Conservation (phyloP, 2,888 invertebrate species). For the Sialis lutaria region DNA sequence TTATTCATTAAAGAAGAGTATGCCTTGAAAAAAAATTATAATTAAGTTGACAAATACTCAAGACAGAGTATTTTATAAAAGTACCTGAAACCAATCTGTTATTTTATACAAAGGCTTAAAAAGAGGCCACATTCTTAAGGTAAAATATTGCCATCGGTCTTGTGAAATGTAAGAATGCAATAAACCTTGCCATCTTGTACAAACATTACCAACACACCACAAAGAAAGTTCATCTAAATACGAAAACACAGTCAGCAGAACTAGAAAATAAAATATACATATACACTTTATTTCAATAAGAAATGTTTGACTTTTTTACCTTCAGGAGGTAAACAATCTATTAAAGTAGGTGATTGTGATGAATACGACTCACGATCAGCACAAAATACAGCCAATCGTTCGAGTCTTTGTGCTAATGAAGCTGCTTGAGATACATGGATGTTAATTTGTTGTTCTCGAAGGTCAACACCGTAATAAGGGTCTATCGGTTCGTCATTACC, state of each 20-base stretch:
- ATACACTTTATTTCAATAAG: neutral
- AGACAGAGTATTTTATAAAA: constrained; percentile 2
- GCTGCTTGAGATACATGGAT: neutral
- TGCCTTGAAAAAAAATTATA: constrained; percentile 28
- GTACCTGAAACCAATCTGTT: constrained; percentile 62
- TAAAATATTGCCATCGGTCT: constrained; percentile 64
- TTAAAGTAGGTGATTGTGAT: constrained; percentile 11
- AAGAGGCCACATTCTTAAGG: constrained; percentile 69
- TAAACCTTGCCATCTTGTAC: constrained; percentile 67
- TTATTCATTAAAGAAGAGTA: constrained; percentile 54
- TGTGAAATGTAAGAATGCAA: constrained; percentile 61
- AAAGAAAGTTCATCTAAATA: constrained; percentile 84
- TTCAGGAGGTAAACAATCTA: constrained; percentile 19
- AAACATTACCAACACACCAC: constrained; percentile 77
- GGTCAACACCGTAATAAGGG: constrained; percentile 19
- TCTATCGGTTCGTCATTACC: constrained; percentile 89
- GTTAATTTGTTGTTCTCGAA: neutral
- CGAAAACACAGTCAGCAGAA: constrained; percentile 7
- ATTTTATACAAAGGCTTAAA: constrained; percentile 56
- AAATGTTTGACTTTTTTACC: constrained; percentile 9
- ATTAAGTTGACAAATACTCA: neutral
- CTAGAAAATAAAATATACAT: constrained; percentile 2
- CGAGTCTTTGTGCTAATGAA: constrained; percentile 7
- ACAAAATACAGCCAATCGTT: neutral
- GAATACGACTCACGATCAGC: neutral